Evolutionary conservation across 2,113 vertebrate genomes (phyloP), one percentile per base, ranked within the genome.

Genomic region (Pseudorectes ferrugineus): DNA sequence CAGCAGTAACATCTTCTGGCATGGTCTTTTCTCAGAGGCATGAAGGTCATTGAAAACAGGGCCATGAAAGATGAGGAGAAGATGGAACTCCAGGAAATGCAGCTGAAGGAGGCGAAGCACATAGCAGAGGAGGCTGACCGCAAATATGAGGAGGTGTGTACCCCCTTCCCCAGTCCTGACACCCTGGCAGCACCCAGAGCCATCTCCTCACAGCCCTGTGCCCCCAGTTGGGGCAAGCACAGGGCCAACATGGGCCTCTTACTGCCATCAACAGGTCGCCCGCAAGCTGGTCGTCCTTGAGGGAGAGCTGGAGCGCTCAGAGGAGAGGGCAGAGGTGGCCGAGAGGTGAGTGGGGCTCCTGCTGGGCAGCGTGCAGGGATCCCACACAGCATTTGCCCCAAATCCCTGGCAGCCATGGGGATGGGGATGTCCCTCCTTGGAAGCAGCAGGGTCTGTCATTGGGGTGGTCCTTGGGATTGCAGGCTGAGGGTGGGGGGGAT

Each of bases 31-130:
- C 92, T 76, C 98, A 99, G 99, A 98, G 99, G 99, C 78, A 99
- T 99, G 99, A 99, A 99, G 98, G 99, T 99, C 95, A 99, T 99
- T 6, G 99, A 99, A 96, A 99, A 99, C 98, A 98, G 99, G 95
- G 99, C 99, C 85, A 97, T 98, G 91, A 99, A 99, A 81, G 99
- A 99, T 22, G 99, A 99, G 96, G 99, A 99, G 96, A 99, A 99
- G 93, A 99, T 99, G 99, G 99, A 99, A 91, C 98, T 99, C 82
- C 99, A 99, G 98, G 99, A 99, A 96, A 99, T 99, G 99, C 99
- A 99, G 96, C 98, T 99, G 90, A 99, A 99, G 95, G 99, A 99
- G 89, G 99, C 99, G 19, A 99, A 99, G 93, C 99, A 99, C 98
- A 99, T 99, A 29, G 99, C 99, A 9, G 99, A 99, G 92, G 99